These are phyloP conservation scores for Drosophila virilis DNA, from an alignment of 1,140 invertebrate genomes.

Conservation along the genomic window DNA sequence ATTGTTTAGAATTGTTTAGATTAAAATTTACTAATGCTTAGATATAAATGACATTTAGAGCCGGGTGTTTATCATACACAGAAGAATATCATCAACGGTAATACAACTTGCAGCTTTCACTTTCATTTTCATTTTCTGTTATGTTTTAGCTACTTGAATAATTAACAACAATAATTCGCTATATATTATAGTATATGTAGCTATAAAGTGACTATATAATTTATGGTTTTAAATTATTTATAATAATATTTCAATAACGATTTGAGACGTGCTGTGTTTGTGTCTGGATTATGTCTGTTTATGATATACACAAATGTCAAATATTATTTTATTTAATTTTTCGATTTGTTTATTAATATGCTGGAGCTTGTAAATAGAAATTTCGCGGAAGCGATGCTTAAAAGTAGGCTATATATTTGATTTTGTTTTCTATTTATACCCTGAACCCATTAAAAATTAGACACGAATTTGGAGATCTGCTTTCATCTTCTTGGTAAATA, in stretches of 20 bases:
- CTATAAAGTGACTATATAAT: too few species aligned
- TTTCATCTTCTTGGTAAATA: too few species aligned
- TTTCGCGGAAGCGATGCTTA: constrained; percentile 57
- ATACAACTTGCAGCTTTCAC: constrained; percentile 73
- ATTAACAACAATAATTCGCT: not conserved
- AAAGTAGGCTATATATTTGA: constrained; percentile 46
- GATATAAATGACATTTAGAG: constrained; percentile 41
- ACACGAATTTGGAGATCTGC: too few species aligned
- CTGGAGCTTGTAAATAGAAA: constrained; percentile 73
- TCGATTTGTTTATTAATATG: constrained; percentile 20
- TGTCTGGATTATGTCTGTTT: constrained; percentile 67
- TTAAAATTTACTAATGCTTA: constrained; percentile 63
- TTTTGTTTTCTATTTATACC: constrained; percentile 2
- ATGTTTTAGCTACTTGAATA: constrained; percentile 29
- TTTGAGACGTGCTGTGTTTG: constrained; percentile 48
- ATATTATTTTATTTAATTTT: constrained; percentile 14
- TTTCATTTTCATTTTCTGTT: constrained; percentile 4
- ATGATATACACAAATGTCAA: constrained; percentile 71
- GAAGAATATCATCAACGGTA: constrained; percentile 82
- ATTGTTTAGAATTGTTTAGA: constrained; percentile 37
- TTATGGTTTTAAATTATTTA: constrained; percentile 51
- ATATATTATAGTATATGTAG: not conserved
- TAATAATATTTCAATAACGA: constrained; percentile 43
- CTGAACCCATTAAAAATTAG: too few species aligned
- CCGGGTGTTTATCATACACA: constrained; percentile 44